Evolutionary conservation across 1,140 invertebrate genomes (phyloP), one percentile per base, ranked within the genome.

Genomic region (Pseudomyrmex gracilis): DNA sequence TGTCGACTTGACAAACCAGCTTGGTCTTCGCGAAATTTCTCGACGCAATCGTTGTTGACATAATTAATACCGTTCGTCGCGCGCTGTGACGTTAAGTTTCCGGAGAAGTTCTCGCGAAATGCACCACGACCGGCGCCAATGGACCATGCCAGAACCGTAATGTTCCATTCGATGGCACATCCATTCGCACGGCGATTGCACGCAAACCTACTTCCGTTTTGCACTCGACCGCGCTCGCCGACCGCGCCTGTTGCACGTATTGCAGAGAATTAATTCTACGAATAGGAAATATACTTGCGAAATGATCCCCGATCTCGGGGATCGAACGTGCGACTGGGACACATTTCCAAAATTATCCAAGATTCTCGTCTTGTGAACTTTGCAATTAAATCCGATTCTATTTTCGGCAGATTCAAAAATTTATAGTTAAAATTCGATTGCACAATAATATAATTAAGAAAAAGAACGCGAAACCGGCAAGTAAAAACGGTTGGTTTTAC

Each of bases 201-300:
- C 87, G 89, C 89, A 82, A 89, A 82, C 74, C 71, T 84, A 87
- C 86, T 90, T 90, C 86, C 89, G 83, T 53, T 74, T 53, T 51
- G 64, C 67, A 55, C 53, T 67, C 58, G 60, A 77, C 49, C 61
- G 51, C 64, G 68, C 15, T 58, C 53, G 55, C 22, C 4, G 17
- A 49, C 57, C 70, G 70, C 76, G 88, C 87, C 88, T 90, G 88
- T 90, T 90, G 88, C 88, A 84, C 34, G 5, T 80, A 53, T 55
- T 68, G 34, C 53, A 45, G 53, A 60, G 20, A 45, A 80, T 71
- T 80, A 70, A 80, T 80, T 80, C 20, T 22, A 71, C 53, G 45
- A 22, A 57, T 47, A 12, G 22, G 53, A 49, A 43, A n/a, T 45
- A 64, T 17, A 22, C 10, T 70, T 43, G 55, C 22, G 17, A 49